Evolutionary conservation across 1,140 invertebrate species (phyloP), one percentile per base, ranked within the genome.

Genomic region (Cydia amplana): DNA sequence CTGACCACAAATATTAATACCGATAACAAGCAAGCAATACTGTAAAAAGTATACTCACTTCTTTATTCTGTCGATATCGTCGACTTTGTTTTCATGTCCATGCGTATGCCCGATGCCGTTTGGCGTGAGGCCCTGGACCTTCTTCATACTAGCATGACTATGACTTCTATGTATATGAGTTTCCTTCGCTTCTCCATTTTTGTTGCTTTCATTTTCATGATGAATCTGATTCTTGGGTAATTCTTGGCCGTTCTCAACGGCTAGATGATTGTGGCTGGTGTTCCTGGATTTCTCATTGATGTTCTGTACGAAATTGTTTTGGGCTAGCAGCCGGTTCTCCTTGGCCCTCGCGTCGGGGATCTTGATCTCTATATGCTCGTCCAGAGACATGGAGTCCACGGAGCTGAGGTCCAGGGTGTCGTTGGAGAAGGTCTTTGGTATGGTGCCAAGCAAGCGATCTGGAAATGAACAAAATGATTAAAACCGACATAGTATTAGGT

Each of bases 321-420:
- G 91, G 0, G 92, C 90, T 87, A 93, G 89, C 2, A 90, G 77
- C 20, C 93, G 78, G 83, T 93, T 93, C 74, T 93, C 93, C 75
- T 89, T 79, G 10, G 85, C 91, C 74, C 92, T 87, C 0, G 92
- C 81, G 81, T 93, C 93, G 0, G 92, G 93, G 18, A 93, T 93
- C 74, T 93, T 93, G 78, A 93, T 93, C 77, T 93, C 93, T 40
- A 93, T 93, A 77, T 93, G 91, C 64, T 93, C 93, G 72, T 93
- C 93, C 43, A 93, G 72, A 0, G 93, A 93, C 84, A 93, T 92
- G 73, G 92, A 93, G 75, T 93, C 92, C 1, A 93, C 91, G n/a
- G 93, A 93, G 73, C 92, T 93, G 63, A 93, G 85, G 77, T 93
- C 93, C 18, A 93, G 67, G 0, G 93, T 93, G 77, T 93, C 93